phyloP scores from a whole-genome alignment of 1,140 invertebrate genomes.

The Vanessa atalanta region DNA sequence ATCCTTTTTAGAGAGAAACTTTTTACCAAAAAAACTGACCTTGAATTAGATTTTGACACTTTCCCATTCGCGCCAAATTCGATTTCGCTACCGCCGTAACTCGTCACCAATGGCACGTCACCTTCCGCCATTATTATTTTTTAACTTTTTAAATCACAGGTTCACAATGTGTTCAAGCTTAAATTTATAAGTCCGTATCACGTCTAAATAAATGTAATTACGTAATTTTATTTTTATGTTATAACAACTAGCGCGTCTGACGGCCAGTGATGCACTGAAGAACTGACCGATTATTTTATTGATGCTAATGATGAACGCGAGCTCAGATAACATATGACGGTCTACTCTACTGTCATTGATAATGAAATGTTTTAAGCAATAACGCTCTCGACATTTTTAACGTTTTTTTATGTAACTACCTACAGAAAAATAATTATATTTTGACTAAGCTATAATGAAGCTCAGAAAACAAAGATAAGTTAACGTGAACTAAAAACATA shows the following conservation, averaged over 20 bases:
- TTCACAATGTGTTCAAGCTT: slow-evolving; percentile 4
- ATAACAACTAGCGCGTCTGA: slow-evolving; percentile 46
- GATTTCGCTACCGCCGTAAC: slow-evolving; percentile 69
- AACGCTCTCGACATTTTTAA: slow-evolving; percentile 41
- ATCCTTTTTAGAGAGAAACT: slow-evolving; percentile 15
- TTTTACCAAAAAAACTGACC: slow-evolving; percentile 53
- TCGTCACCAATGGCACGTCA: slow-evolving; percentile 71
- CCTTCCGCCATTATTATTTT: slow-evolving; percentile 64
- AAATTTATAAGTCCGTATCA: slow-evolving; percentile 12
- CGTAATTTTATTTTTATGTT: slow-evolving; percentile 16
- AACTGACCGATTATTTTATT: slow-evolving; percentile 71
- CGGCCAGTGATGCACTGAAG: slow-evolving; percentile 54
- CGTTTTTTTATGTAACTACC: neutral
- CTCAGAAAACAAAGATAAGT: too few species aligned
- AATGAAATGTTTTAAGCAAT: slow-evolving; percentile 67
- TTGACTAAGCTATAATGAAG: too few species aligned
- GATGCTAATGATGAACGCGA: slow-evolving; percentile 66
- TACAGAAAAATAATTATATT: too few species aligned
- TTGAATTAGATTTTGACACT: slow-evolving; percentile 68
- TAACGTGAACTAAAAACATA: too few species aligned
- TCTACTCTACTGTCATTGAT: slow-evolving; percentile 66
- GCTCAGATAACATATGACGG: slow-evolving; percentile 70
- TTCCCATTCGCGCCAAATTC: slow-evolving; percentile 70
- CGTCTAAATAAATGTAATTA: slow-evolving; percentile 3
- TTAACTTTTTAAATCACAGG: slow-evolving; percentile 19